Percentiles rank a stretch among this genome's conserved stretches.
Conservation (phyloP, 2,797 vertebrate species). For the Falco naumanni region DNA sequence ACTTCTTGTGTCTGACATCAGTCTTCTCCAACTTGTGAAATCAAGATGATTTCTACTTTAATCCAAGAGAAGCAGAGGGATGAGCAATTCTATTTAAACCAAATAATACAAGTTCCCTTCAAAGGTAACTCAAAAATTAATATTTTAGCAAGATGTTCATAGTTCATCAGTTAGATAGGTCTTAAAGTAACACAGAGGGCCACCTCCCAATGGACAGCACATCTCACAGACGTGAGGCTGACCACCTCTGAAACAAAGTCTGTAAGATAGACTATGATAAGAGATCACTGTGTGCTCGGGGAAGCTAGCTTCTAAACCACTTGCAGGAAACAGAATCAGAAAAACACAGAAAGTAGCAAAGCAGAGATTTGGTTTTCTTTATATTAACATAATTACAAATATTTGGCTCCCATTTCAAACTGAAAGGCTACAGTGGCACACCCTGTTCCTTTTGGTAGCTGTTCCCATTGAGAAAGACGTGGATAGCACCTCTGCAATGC, state of each 20-base stretch:
- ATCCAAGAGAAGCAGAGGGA: neutral
- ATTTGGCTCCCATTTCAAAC: neutral
- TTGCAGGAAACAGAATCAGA: neutral
- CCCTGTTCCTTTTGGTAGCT: neutral
- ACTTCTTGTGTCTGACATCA: neutral
- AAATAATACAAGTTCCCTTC: neutral
- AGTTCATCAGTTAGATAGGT: neutral
- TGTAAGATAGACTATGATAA: no score
- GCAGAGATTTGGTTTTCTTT: neutral
- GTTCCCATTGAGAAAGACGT: accelerated
- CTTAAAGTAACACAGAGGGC: neutral
- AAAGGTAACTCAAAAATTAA: neutral
- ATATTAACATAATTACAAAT: neutral
- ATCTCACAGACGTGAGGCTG: accelerated
- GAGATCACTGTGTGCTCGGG: neutral
- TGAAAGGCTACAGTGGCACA: neutral
- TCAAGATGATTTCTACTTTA: neutral
- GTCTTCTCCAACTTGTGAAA: neutral
- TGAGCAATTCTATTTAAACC: constrained; percentile 9
- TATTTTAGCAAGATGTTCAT: neutral
- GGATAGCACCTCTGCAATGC: neutral
- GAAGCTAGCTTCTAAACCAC: neutral
- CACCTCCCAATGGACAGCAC: neutral
- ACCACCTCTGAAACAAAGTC: neutral
- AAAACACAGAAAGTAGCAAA: neutral